phyloP scores from a whole-genome alignment of 2,888 invertebrate species.

The Thymelicus lineola region DNA sequence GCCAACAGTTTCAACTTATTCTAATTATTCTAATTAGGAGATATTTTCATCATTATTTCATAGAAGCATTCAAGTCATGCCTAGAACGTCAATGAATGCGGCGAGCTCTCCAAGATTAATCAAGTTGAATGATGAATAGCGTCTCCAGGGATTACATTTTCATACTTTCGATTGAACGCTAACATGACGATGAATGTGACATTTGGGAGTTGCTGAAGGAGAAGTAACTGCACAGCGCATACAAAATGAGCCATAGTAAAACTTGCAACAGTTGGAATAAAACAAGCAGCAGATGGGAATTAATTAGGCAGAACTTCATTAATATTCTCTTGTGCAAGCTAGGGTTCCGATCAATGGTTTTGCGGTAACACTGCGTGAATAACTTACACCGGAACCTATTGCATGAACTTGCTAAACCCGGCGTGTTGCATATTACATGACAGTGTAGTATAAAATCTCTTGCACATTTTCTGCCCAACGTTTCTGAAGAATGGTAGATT shows the following conservation, averaged over 20 bases:
- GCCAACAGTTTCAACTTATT: neutral
- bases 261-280: slow-evolving; percentile 26
- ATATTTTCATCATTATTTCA: slow-evolving; percentile 27
- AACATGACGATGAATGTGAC: slow-evolving; percentile 21
- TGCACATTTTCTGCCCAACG: too few species aligned
- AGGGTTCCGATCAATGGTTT: slow-evolving; percentile 33
- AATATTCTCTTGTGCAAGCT: slow-evolving; percentile 32
- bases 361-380: slow-evolving; percentile 26
- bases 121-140: slow-evolving; percentile 23
- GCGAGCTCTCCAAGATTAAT: slow-evolving; percentile 18
- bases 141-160: slow-evolving; percentile 29
- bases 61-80: slow-evolving; percentile 20
- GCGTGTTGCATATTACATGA: neutral
- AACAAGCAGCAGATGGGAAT: slow-evolving; percentile 32
- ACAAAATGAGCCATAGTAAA: slow-evolving; percentile 23
- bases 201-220: slow-evolving; percentile 15
- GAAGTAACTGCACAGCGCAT: slow-evolving; percentile 22
- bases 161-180: slow-evolving; percentile 30
- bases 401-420: neutral
- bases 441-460: neutral
- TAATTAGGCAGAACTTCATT: slow-evolving; percentile 36
- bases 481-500: too few species aligned
- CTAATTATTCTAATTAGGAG: slow-evolving; percentile 15
- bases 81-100: slow-evolving; percentile 1
- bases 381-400: slow-evolving; percentile 17